Evolutionary conservation across 2,797 vertebrate genomes (phyloP), one percentile per base, ranked within the genome.

Genomic region (Pristis pectinata): DNA sequence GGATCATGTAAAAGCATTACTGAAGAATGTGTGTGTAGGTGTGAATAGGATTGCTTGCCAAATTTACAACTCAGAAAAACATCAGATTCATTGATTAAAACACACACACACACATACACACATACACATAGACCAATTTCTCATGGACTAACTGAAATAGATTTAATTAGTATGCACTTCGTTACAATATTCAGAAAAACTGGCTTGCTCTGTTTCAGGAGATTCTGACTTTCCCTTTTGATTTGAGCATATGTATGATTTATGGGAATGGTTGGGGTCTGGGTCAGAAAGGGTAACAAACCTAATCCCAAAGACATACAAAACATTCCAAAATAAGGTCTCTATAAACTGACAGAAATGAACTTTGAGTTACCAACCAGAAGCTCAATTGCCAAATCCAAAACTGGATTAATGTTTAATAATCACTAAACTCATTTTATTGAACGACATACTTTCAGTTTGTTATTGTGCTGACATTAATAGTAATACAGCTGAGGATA

Each of bases 311-410:
- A 76, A 37, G 70, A 74, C 53, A 59, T 2, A n/a, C 92, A 94
- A 93, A 74, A 27, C 44, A 30, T 30, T 93, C 92, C 74, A 89
- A 91, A 91, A 61, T 59, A 91, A n/a, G n/a, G 61, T 67, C 19
- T 67, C n/a, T 24, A 67, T 41, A 91, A 91, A 91, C 61, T 41
- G 59, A 91, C 24, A 11, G 19, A 91, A 91, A 67, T 67, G n/a
- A 91, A 67, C 8, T 22, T 91, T 64, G 34, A 64, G 34, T 64
- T 22, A 91, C 9, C n/a, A 64, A 91, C 17, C 87, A 24, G 24
- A 72, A 72, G 24, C 19, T n/a, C 13, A 8, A 19, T 24, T 72
- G 70, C n/a, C 59, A 91, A 91, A 91, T 7, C 17, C 8, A 0
- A 56, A 22, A 41, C 34, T 83, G 3, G 30, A 87, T 87, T n/a